These are phyloP conservation scores for Indicator indicator DNA, from an alignment of 2,113 vertebrate species.

Conservation along the genomic window DNA sequence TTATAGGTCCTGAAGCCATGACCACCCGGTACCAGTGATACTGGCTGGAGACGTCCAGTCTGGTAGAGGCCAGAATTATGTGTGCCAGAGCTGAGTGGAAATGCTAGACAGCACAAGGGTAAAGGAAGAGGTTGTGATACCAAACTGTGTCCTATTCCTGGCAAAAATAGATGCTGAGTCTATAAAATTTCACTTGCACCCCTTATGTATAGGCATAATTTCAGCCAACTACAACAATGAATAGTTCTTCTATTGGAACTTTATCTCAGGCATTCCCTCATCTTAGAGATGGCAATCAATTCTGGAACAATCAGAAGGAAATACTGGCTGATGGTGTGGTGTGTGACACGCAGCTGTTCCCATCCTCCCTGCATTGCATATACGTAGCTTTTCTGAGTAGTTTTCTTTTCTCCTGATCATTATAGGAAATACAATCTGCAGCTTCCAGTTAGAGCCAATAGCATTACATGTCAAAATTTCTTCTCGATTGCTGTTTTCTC, in stretches of 20 bases:
- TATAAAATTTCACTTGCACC: neutral
- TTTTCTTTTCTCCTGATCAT: neutral
- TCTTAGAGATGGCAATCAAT: neutral
- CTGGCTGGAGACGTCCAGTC: neutral
- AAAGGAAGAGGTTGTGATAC: neutral
- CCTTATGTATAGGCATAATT: neutral
- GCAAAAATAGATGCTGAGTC: neutral
- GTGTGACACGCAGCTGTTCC: neutral
- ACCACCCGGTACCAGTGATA: accelerated
- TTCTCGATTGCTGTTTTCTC: neutral
- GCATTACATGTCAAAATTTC: neutral
- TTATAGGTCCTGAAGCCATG: accelerated
- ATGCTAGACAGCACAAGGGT: neutral
- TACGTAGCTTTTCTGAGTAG: neutral
- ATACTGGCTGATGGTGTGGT: neutral
- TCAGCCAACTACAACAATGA: neutral
- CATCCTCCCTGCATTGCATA: neutral
- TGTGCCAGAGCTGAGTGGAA: neutral
- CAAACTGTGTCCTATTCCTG: neutral
- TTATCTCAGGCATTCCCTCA: neutral
- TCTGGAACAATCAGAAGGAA: neutral
- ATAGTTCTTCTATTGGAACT: neutral
- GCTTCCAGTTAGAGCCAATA: neutral
- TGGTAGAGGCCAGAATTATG: neutral
- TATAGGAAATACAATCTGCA: neutral